Evolutionary conservation across 2,113 vertebrate species (phyloP).

Genomic region (Nesoenas mayeri): DNA sequence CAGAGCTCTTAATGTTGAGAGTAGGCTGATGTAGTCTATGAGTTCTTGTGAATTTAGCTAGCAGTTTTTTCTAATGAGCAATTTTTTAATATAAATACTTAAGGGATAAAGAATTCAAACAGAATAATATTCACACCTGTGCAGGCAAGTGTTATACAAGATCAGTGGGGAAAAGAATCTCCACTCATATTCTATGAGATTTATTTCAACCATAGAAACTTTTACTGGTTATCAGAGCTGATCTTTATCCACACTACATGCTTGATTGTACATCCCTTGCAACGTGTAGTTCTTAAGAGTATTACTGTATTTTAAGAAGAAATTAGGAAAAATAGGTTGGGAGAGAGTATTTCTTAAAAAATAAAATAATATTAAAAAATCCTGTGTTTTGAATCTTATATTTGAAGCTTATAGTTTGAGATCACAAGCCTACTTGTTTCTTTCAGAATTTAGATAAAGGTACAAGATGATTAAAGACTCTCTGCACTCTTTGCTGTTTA

Average conservation of each 20-base stretch:
- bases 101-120: not conserved
- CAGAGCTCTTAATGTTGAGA: constrained; percentile 23
- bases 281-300: not conserved
- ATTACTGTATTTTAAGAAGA: constrained; percentile 19
- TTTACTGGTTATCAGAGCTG: not conserved
- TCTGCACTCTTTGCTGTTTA: not conserved
- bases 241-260: not conserved
- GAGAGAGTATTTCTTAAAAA: constrained; percentile 28
- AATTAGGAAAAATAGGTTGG: not conserved
- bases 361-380: not conserved
- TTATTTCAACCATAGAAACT: not conserved
- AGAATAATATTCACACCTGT: not conserved
- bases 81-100: not conserved
- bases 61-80: not conserved
- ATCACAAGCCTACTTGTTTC: not conserved
- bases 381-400: not conserved
- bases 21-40: constrained; percentile 11
- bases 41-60: constrained; percentile 27
- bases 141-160: not conserved
- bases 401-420: not conserved
- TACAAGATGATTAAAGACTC: not conserved
- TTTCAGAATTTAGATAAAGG: not conserved
- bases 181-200: not conserved
- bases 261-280: not conserved
- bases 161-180: not conserved